Base-by-base conservation (phyloP, 1,140 invertebrate genomes). In the Zaprionus camerounensis region DNA sequence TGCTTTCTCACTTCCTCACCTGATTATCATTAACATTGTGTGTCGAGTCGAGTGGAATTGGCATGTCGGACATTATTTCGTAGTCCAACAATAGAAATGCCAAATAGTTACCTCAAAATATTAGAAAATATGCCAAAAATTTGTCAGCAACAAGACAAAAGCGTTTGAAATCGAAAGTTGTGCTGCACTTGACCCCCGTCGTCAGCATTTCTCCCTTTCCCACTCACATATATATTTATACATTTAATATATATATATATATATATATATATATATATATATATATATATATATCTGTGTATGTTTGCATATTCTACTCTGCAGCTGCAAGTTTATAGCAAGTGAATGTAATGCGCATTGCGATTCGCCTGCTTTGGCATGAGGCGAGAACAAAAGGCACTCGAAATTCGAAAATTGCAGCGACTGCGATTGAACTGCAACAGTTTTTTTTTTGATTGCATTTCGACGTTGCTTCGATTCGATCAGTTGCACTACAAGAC, bases 401-500 rank as follows among this genome's bases (percentile, higher is more conserved):
- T 78, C 72, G 56, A 76, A 53, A 63, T 38, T 51, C 46, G 46
- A 51, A 51, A 51, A 51, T 24, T 12, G 46, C 46, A 51, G 61
- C 77, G 67, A 80, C 64, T 61, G 68, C 75, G 70, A 86, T 86
- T 85, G 70, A 56, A 57, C 41, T 34, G 72, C 65, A 64, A 51
- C 26, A 17, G 72, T 76, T 83, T 59, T 20, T 20, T n/a, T 28
- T 81, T 87, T 84, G 81, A 88, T 87, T 84, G 83, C 84, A 68
- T 84, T 88, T 83, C 74, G 73, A 80, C 78, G 82, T 69, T 88
- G 84, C 76, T 71, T 67, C 57, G 65, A 69, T 71, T 78, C 41
- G 41, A 46, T 87, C 71, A 88, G 84, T 87, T 84, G 84, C 84
- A 76, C 84, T 72, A 72, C 65, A 78, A 81, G 80, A 88, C 69